These are phyloP conservation scores for Gila robusta DNA, from an alignment of 2,797 vertebrate genomes.

Conservation along the genomic window DNA sequence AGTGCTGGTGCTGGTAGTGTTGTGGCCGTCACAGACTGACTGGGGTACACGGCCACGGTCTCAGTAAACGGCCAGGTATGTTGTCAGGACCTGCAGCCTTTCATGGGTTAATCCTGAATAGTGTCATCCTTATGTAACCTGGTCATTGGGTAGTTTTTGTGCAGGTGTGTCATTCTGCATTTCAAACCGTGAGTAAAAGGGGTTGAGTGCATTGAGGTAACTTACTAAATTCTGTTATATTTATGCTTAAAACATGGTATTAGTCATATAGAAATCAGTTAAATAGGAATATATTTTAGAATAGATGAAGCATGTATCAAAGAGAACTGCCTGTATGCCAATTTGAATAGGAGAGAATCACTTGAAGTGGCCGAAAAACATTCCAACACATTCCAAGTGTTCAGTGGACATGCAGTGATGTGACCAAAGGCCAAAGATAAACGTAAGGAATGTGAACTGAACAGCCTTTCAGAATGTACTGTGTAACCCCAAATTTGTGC, in stretches of 20 bases:
- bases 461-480: background rate
- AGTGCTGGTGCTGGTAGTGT: background rate
- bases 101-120: background rate
- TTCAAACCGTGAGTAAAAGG: background rate
- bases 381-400: slow-evolving; percentile 28
- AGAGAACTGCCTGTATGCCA: background rate
- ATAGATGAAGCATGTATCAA: background rate
- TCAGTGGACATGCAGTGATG: background rate
- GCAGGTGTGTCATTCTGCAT: background rate
- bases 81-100: background rate
- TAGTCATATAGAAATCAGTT: background rate
- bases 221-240: background rate
- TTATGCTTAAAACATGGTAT: background rate
- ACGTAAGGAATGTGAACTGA: background rate
- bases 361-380: background rate
- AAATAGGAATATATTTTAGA: background rate
- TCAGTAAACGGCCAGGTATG: background rate
- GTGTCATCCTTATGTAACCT: background rate
- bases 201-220: background rate
- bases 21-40: background rate
- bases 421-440: background rate
- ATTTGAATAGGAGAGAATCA: background rate
- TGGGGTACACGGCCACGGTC: no score
- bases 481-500: background rate
- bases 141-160: background rate